A percentile compares a stretch with the other conserved stretches of the same genome.
Conservation (phyloP, 2,797 vertebrate species). For the Knipowitschia caucasica region DNA sequence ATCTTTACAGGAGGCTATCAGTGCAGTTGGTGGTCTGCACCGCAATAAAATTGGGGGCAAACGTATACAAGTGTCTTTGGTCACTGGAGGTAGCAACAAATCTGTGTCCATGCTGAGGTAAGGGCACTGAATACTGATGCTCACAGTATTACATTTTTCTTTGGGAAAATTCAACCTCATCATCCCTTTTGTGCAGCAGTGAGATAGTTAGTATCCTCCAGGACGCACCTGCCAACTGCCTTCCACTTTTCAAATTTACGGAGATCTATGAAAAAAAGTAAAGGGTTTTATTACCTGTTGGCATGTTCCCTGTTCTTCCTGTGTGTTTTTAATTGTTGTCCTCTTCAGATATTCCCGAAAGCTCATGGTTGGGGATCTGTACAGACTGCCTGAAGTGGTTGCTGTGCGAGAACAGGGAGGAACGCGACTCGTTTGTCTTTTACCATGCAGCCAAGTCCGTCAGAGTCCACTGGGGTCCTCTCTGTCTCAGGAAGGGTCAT, state of each 20-base stretch:
- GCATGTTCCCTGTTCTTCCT: background rate
- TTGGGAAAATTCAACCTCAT: background rate
- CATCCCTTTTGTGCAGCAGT: conserved; percentile 75
- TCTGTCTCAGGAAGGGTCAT: conserved; percentile 89
- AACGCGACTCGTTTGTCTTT: conserved; percentile 86
- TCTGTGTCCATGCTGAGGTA: conserved; percentile 88
- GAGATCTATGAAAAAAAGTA: conserved; percentile 98
- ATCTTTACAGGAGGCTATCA: conserved; percentile 89
- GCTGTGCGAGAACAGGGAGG: conserved; percentile 88
- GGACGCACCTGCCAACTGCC: conserved; percentile 92
- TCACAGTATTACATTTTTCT: background rate
- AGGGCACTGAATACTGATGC: background rate
- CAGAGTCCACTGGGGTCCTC: conserved; percentile 92
- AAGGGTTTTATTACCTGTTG: conserved; percentile 26
- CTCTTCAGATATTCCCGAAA: conserved; percentile 84
- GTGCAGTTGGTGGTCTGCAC: conserved; percentile 86
- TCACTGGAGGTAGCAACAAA: conserved; percentile 85
- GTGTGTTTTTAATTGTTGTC: background rate
- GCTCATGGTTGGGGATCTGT: conserved; percentile 84
- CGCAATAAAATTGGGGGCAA: conserved; percentile 92
- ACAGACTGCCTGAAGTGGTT: conserved; percentile 86
- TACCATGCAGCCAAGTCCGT: conserved; percentile 85
- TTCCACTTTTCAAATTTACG: conserved; percentile 92
- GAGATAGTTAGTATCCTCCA: conserved; percentile 89
- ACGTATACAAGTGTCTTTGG: conserved; percentile 91